Conservation (phyloP, 2,888 invertebrate species). For the Ellobium chinense region DNA sequence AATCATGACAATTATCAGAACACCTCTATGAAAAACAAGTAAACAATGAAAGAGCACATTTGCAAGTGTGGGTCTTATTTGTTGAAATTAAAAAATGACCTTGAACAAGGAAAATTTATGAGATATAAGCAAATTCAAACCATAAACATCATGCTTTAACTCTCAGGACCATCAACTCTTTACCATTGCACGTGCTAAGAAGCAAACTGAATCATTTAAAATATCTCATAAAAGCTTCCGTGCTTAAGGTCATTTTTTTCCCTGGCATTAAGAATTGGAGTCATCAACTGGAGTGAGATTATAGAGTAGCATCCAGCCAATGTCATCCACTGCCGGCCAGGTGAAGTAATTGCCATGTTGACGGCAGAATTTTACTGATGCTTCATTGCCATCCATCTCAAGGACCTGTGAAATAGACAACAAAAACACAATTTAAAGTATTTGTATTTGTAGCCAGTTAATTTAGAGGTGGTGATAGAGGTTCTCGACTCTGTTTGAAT, state of each 20-base stretch:
- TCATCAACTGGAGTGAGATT: neutral
- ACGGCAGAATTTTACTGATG: neutral
- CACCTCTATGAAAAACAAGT: neutral
- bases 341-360: neutral
- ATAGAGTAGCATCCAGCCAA: conserved; percentile 1
- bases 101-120: neutral
- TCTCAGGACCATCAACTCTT: neutral
- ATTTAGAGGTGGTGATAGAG: neutral
- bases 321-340: conserved; percentile 11
- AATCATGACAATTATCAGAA: neutral
- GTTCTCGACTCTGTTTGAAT: neutral
- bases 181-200: neutral
- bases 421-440: neutral
- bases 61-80: too few species aligned
- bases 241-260: neutral
- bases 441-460: neutral
- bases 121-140: neutral
- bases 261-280: neutral
- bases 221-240: neutral
- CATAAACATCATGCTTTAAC: neutral
- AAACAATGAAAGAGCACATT: neutral
- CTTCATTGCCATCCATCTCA: neutral
- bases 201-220: neutral
- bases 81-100: neutral
- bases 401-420: neutral